Conservation (phyloP, 2,797 vertebrate genomes). For the Trichosurus vulpecula region DNA sequence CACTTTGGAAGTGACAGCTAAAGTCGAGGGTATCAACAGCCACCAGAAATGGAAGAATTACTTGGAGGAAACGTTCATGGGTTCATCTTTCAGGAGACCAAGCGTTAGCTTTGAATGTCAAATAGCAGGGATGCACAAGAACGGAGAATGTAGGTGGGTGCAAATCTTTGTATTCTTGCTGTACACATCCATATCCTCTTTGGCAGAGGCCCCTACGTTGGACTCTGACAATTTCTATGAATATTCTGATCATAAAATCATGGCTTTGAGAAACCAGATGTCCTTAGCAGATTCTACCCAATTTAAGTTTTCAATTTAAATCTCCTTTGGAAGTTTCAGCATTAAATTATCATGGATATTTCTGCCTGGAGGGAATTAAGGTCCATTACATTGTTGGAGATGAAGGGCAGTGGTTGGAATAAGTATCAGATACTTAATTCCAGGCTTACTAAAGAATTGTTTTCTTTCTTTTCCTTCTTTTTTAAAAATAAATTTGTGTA, state of each 20-base stretch:
- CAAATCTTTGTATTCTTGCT: constrained; percentile 56
- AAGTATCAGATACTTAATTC: constrained; percentile 17
- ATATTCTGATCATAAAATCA: constrained; percentile 76
- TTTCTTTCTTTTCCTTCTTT: not conserved
- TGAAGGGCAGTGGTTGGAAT: constrained; percentile 40
- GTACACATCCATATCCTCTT: constrained; percentile 50
- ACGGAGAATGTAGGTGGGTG: constrained; percentile 45
- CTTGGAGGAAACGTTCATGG: not conserved
- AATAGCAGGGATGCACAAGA: constrained; percentile 65
- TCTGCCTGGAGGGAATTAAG: constrained; percentile 65
- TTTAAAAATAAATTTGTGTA: not conserved
- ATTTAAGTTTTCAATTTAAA: constrained; percentile 74
- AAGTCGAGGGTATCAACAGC: not conserved
- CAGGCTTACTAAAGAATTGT: constrained; percentile 29
- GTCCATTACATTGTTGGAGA: constrained; percentile 57
- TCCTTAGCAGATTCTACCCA: constrained; percentile 78
- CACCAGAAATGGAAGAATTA: constrained; percentile 1
- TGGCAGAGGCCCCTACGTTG: constrained; percentile 74
- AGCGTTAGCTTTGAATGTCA: constrained; percentile 45
- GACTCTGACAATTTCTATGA: constrained; percentile 77
- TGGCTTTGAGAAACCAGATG: constrained; percentile 75
- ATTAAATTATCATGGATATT: constrained; percentile 75
- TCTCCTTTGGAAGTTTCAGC: constrained; percentile 70
- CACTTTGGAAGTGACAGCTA: constrained; percentile 44
- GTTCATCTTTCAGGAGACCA: constrained; percentile 26